A percentile compares a stretch with the other conserved stretches of the same genome.
Conservation (phyloP, 1,140 invertebrate species). For the Drosophila carrolli region DNA sequence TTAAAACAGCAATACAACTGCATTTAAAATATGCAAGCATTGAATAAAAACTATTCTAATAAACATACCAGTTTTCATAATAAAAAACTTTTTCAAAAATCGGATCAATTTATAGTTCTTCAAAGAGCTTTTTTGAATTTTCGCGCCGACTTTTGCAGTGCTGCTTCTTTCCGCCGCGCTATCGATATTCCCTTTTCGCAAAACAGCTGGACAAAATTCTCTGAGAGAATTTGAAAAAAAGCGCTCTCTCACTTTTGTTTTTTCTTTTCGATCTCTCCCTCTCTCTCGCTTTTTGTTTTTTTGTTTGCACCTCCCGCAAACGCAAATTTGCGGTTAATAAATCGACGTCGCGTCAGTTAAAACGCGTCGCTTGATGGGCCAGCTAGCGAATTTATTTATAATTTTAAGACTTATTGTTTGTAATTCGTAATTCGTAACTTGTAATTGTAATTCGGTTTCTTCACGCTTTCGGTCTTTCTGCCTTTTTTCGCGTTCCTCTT, state of each 20-base stretch:
- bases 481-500: slow-evolving; percentile 8
- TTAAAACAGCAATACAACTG: too few species aligned
- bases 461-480: slow-evolving; percentile 8
- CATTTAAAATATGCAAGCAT: too few species aligned
- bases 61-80: too few species aligned
- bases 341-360: slow-evolving; percentile 65
- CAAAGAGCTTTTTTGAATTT: slow-evolving; percentile 1
- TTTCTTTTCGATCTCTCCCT: slow-evolving; percentile 20
- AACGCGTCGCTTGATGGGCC: slow-evolving; percentile 70
- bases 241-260: slow-evolving; percentile 11
- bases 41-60: too few species aligned
- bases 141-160: slow-evolving; percentile 12
- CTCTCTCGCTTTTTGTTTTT: slow-evolving; percentile 12
- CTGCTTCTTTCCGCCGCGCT: neutral
- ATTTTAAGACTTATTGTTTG: slow-evolving; percentile 44
- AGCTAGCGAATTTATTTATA: slow-evolving; percentile 55
- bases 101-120: neutral
- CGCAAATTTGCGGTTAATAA: slow-evolving; percentile 44
- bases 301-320: slow-evolving; percentile 32
- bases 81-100: neutral
- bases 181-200: slow-evolving; percentile 14
- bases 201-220: slow-evolving; percentile 10
- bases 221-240: too few species aligned
- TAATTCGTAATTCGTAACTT: slow-evolving; percentile 48
- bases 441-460: slow-evolving; percentile 14